Evolutionary conservation across 2,888 invertebrate species (phyloP).

Genomic region (Latheticus oryzae): DNA sequence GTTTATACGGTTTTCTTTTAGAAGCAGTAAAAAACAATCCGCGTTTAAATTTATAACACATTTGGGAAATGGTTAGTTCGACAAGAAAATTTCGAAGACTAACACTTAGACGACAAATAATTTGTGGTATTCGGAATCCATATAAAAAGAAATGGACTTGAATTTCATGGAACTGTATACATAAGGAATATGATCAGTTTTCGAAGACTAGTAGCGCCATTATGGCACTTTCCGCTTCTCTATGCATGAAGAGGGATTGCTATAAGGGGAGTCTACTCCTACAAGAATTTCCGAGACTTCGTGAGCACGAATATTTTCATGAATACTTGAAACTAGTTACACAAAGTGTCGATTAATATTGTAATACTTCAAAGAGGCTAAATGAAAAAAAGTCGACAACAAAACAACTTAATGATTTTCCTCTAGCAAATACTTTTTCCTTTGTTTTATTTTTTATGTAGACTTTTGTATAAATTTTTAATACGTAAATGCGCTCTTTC

Average conservation of each 20-base stretch:
- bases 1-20: no score
- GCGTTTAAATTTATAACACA: slow-evolving; percentile 6
- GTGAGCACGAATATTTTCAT: slow-evolving; percentile 43
- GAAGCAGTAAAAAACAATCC: slow-evolving; percentile 16
- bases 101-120: slow-evolving; percentile 15
- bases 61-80: neutral
- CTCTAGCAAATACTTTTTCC: neutral
- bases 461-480: no score
- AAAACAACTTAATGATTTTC: slow-evolving; percentile 19
- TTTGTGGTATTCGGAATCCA: slow-evolving; percentile 33
- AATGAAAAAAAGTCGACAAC: slow-evolving; percentile 26
- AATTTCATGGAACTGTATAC: slow-evolving; percentile 39
- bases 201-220: slow-evolving; percentile 42
- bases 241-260: slow-evolving; percentile 49
- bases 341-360: slow-evolving; percentile 51
- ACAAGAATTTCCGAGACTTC: slow-evolving; percentile 39
- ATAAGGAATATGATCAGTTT: slow-evolving; percentile 46
- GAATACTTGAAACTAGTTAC: slow-evolving; percentile 51
- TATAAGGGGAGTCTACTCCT: slow-evolving; percentile 39
- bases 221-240: slow-evolving; percentile 44
- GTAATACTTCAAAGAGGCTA: slow-evolving; percentile 23
- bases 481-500: neutral
- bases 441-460: neutral
- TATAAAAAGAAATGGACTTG: slow-evolving; percentile 36
- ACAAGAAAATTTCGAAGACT: slow-evolving; percentile 14